These are phyloP conservation scores for Otus sunia DNA, from an alignment of 2,113 vertebrate species.

Conservation along the genomic window DNA sequence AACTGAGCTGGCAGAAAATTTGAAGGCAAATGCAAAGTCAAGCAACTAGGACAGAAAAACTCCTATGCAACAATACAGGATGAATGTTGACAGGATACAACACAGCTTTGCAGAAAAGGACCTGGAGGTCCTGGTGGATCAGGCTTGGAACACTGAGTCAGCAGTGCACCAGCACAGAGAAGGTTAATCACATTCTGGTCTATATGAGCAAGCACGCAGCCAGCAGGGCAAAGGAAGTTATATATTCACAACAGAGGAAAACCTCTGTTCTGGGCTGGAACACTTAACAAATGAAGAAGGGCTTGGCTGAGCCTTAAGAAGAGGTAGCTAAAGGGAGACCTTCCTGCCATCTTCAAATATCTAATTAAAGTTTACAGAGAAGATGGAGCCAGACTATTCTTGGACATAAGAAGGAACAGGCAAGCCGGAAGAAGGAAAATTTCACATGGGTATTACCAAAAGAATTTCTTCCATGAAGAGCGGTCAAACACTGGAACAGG, in stretches of 20 bases:
- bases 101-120: background rate
- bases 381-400: background rate
- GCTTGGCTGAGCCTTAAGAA: background rate
- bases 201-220: background rate
- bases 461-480: background rate
- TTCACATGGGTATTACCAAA: background rate
- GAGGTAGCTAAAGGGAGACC: background rate
- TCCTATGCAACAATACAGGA: background rate
- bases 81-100: background rate
- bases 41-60: background rate
- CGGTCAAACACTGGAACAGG: background rate
- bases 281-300: background rate
- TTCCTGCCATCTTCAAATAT: background rate
- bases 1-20: background rate
- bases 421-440: background rate
- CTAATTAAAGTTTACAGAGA: background rate
- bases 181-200: background rate
- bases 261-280: background rate
- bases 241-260: background rate
- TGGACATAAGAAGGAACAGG: background rate
- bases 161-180: background rate
- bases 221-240: background rate
- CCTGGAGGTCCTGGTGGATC: background rate
- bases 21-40: background rate
- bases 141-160: background rate